Percentiles rank a stretch among this genome's conserved stretches.
Conservation (phyloP, 2,888 invertebrate genomes). For the Nomada ruficornis region DNA sequence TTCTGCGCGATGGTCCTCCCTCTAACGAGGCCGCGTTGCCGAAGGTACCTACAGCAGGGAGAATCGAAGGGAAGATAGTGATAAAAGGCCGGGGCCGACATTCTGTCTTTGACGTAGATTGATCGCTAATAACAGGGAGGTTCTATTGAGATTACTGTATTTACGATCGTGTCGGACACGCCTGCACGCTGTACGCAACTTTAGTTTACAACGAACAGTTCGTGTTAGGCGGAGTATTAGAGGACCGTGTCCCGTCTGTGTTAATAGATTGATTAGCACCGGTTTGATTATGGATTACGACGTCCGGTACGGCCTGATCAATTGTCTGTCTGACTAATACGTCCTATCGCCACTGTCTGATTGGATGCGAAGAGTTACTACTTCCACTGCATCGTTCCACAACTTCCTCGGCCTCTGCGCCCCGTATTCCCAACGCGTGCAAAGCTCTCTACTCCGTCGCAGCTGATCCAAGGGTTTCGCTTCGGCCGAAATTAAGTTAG, state of each 20-base stretch:
- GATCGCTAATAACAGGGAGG: too few species aligned
- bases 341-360: neutral
- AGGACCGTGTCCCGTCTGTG: conserved; percentile 1
- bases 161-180: neutral
- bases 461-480: too few species aligned
- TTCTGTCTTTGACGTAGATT: too few species aligned
- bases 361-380: too few species aligned
- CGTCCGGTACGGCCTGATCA: neutral
- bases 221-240: conserved; percentile 4
- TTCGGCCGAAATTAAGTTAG: neutral
- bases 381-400: neutral
- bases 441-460: too few species aligned
- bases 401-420: too few species aligned
- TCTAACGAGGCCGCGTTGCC: neutral
- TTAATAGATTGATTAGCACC: conserved; percentile 47
- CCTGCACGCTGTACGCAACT: neutral
- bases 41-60: neutral
- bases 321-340: conserved; percentile 25
- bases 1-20: neutral
- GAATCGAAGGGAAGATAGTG: neutral
- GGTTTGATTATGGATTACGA: conserved; percentile 22
- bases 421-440: too few species aligned
- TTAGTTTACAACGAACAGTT: conserved; percentile 15
- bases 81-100: too few species aligned
- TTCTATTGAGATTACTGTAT: too few species aligned